Evolutionary conservation across 2,888 invertebrate species (phyloP).

Genomic region (Tortricodes alternella): DNA sequence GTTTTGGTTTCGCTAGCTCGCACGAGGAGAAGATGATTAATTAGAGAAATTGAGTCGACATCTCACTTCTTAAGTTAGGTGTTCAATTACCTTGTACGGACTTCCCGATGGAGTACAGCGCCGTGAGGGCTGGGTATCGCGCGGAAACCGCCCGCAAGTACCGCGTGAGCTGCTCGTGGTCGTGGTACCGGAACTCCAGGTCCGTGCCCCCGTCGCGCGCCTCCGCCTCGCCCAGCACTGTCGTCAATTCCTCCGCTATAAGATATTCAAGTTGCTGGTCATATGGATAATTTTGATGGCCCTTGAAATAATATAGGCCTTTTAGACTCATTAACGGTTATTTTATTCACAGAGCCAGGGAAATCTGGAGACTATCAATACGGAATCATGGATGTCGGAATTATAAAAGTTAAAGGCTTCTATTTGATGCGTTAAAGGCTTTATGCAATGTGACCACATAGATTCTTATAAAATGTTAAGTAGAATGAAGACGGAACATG

Average conservation of each 20-base stretch:
- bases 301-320: no score
- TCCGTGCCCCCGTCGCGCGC: conserved; percentile 59
- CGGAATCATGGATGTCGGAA: no score
- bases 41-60: conserved; percentile 10
- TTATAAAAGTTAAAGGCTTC: no score
- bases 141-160: conserved; percentile 91
- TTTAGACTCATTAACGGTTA: no score
- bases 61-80: neutral
- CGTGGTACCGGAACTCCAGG: conserved; percentile 93
- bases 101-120: conserved; percentile 96
- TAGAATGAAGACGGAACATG: no score
- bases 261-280: neutral
- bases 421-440: no score
- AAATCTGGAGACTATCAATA: no score
- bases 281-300: neutral
- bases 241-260: conserved; percentile 53
- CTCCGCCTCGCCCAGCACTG: conserved; percentile 63
- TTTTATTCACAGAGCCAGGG: no score
- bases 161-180: conserved; percentile 92
- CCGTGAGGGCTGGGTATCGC: conserved; percentile 92
- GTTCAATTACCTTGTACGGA: conserved; percentile 90
- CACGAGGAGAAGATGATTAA: no score
- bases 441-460: no score
- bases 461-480: no score
- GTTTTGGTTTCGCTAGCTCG: no score